Base-by-base conservation (phyloP, 2,888 invertebrate genomes). In the Neoascia interrupta region DNA sequence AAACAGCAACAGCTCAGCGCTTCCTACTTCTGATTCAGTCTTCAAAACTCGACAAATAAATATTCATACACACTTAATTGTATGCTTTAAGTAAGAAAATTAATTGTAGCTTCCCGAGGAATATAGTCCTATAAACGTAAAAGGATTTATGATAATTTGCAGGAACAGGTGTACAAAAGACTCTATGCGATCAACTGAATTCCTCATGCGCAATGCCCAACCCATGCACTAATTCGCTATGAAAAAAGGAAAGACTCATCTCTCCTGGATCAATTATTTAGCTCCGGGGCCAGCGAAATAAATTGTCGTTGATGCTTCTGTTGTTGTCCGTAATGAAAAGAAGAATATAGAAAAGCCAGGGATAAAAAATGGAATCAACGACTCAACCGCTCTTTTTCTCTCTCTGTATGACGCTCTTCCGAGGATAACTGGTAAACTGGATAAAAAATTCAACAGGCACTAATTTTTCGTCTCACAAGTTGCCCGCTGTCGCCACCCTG, bases 371-470 rank as follows among this genome's bases (percentile, higher is more conserved):
- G 19, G 21, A 56, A 51, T 61, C 53, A 60, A 74, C 43, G 43
- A 51, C 23, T 51, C 28, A 16, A 21, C 43, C 36, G 18, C 43
- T 51, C 34, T 23, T 26, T 54, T 19, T 56, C 18, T 36, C 21
- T 36, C 47, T 21, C 31, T 31, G 19, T n/a, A n/a, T 18, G 8
- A 23, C 45, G 39, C 39, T 43, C 36, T 43, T 16, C 31, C 31
- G 56, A 43, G 23, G 19, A 58, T 49, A 60, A 47, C 47, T n/a
- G n/a, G n/a, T n/a, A n/a, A n/a, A n/a, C n/a, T 23, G 41, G 47
- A 72, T 76, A 34, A 70, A 76, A 76, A 70, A 76, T 70, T 75
- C 75, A 75, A 64, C 63, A 64, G 53, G 36, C 58, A 39, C 64
- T 70, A 64, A 70, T 70, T 58, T 70, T 47, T 10, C 36, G 68